These are phyloP conservation scores for Apodemia mormo DNA, from an alignment of 2,888 invertebrate genomes.

Conservation along the genomic window DNA sequence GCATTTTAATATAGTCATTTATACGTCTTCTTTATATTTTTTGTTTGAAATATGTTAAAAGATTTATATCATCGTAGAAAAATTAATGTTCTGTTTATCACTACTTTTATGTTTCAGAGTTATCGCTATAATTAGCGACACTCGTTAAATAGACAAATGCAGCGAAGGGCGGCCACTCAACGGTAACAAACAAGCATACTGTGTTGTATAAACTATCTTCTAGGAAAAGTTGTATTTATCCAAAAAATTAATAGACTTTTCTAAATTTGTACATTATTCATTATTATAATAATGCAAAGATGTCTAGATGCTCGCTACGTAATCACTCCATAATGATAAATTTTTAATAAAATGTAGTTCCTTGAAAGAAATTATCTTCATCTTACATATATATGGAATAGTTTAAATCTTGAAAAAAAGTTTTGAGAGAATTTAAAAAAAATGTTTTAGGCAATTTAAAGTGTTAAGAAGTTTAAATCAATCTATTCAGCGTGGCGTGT, in stretches of 20 bases:
- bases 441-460: neutral
- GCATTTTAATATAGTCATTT: too few species aligned
- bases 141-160: conserved; percentile 24
- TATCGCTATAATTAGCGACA: conserved; percentile 1
- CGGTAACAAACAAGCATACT: conserved; percentile 4
- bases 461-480: conserved; percentile 56
- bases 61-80: neutral
- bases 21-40: too few species aligned
- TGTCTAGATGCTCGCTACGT: neutral
- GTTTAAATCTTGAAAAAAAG: too few species aligned
- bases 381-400: too few species aligned
- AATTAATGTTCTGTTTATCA: neutral
- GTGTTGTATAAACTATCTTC: neutral
- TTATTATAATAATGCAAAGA: neutral
- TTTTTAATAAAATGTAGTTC: too few species aligned
- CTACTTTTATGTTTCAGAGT: neutral
- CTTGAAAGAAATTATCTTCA: too few species aligned
- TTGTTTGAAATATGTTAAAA: too few species aligned
- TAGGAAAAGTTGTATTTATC: neutral
- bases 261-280: neutral
- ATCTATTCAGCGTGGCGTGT: conserved; percentile 61
- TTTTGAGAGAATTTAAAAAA: too few species aligned
- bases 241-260: neutral
- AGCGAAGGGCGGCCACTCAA: neutral
- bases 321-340: neutral